Evolutionary conservation across 2,888 invertebrate genomes (phyloP).

Genomic region (Epistrophe grossulariae): DNA sequence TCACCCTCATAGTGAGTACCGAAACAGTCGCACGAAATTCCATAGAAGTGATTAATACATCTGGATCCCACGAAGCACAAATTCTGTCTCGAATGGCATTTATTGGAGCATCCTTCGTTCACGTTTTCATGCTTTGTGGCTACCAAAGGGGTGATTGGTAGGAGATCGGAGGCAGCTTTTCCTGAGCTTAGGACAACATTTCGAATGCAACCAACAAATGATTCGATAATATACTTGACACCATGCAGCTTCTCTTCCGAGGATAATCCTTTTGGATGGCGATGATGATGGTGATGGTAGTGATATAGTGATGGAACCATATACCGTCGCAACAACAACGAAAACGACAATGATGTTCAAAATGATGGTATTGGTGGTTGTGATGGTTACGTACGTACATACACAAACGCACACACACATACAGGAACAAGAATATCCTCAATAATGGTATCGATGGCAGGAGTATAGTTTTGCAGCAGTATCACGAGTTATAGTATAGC

Average conservation of each 20-base stretch:
- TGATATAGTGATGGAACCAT: conserved; percentile 11
- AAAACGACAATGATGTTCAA: conserved; percentile 18
- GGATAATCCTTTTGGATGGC: conserved; percentile 86
- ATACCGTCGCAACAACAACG: background rate
- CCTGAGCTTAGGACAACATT: conserved; percentile 94
- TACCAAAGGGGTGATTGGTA: conserved; percentile 92
- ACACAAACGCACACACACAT: background rate
- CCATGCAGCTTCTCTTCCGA: conserved; percentile 95
- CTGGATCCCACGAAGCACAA: conserved; percentile 94
- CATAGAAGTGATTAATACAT: conserved; percentile 96
- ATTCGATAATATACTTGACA: conserved; percentile 96
- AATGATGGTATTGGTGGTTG: conserved; percentile 28
- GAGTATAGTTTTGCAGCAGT: conserved; percentile 11
- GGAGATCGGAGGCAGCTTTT: conserved; percentile 92
- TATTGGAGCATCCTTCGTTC: conserved; percentile 94
- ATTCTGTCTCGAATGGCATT: conserved; percentile 92
- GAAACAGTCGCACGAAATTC: conserved; percentile 95
- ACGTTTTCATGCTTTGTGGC: conserved; percentile 96
- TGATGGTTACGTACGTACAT: conserved; percentile 8
- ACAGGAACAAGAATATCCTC: background rate
- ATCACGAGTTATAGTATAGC: conserved; percentile 14
- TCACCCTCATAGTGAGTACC: conserved; percentile 96
- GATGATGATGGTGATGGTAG: conserved; percentile 38
- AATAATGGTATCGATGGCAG: conserved; percentile 29
- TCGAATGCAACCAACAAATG: conserved; percentile 95